Conservation (phyloP, 1,140 invertebrate genomes). For the Tetramorium parvispinum region DNA sequence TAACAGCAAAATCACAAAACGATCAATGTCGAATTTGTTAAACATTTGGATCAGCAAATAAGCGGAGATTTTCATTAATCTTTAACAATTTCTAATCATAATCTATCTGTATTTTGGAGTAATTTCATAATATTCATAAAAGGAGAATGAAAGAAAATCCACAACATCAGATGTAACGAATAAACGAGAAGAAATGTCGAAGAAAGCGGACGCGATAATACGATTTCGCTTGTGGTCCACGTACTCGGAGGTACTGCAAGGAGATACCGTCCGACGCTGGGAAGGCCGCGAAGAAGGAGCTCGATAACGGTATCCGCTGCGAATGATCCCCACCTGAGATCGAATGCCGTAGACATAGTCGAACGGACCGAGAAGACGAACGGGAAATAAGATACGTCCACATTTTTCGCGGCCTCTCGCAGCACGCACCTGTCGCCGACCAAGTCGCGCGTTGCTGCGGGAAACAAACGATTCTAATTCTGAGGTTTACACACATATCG, state of each 20-base stretch:
- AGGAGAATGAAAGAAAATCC: neutral
- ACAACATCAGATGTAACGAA: neutral
- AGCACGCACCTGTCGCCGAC: constrained; percentile 62
- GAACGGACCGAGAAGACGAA: constrained; percentile 62
- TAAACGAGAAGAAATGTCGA: neutral
- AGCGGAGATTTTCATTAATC: neutral
- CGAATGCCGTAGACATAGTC: constrained; percentile 56
- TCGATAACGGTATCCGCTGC: constrained; percentile 76
- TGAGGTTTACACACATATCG: constrained; percentile 26
- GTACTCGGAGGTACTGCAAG: constrained; percentile 10
- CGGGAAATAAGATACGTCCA: constrained; percentile 74
- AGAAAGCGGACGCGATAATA: neutral
- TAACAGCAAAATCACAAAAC: neutral
- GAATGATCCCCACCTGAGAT: constrained; percentile 57
- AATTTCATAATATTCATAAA: neutral
- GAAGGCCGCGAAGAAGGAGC: constrained; percentile 53
- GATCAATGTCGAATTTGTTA: neutral
- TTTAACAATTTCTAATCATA: neutral
- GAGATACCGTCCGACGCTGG: neutral
- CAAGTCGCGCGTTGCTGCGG: neutral
- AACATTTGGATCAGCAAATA: neutral
- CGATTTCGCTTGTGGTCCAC: constrained; percentile 52
- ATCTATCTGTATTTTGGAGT: neutral
- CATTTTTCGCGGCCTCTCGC: constrained; percentile 59
- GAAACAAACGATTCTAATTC: constrained; percentile 13